These are phyloP conservation scores for Pseudorectes ferrugineus DNA, from an alignment of 2,113 vertebrate genomes.

Conservation along the genomic window DNA sequence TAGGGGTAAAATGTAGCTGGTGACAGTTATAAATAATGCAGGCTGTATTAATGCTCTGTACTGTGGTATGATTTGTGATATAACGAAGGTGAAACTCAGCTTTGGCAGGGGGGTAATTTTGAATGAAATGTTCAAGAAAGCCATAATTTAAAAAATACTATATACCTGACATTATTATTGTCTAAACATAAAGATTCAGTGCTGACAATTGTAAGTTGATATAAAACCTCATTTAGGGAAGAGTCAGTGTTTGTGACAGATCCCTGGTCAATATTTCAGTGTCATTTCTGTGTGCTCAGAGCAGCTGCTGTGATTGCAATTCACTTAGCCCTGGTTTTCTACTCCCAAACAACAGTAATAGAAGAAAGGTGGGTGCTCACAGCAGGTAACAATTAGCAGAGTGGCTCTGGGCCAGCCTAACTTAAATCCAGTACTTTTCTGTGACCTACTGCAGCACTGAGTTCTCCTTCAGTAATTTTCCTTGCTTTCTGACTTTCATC, in stretches of 20 bases:
- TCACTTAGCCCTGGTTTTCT: background rate
- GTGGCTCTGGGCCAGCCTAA: background rate
- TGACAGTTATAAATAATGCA: conserved; percentile 6
- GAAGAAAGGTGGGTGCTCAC: background rate
- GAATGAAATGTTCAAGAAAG: background rate
- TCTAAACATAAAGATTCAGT: background rate
- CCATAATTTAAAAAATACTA: background rate
- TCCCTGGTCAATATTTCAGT: background rate
- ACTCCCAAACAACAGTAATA: background rate
- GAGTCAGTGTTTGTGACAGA: background rate
- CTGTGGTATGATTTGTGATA: background rate
- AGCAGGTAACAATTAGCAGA: background rate
- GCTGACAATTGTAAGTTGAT: background rate
- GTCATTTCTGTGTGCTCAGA: background rate
- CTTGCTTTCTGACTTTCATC: background rate
- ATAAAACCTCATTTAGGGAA: background rate
- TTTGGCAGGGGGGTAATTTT: background rate
- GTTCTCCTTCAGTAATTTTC: conserved; percentile 1
- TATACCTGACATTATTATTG: background rate
- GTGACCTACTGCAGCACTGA: background rate
- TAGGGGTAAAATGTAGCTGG: background rate
- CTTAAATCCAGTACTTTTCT: background rate
- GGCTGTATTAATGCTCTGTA: background rate
- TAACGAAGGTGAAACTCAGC: background rate
- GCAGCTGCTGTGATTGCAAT: background rate